Percentiles rank a stretch among this genome's conserved stretches.
Evolutionary conservation across 1,140 invertebrate genomes (phyloP).

Genomic region (Drosophila malerkotliana): DNA sequence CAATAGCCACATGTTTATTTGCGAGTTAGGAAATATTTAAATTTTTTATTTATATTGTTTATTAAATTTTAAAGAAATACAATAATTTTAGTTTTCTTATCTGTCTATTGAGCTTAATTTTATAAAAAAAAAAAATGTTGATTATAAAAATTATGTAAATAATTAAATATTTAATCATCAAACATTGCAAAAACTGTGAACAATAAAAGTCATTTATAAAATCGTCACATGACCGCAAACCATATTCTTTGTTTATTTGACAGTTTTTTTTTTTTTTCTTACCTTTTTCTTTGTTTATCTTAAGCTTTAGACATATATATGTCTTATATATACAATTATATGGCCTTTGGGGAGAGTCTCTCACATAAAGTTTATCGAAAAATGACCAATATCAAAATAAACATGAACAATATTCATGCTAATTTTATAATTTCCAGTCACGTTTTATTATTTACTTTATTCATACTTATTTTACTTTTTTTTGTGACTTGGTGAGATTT

Average conservation of each 20-base stretch:
- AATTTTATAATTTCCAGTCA: conserved; percentile 7
- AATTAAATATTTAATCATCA: background rate
- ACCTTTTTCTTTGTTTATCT: background rate
- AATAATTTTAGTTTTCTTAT: no score
- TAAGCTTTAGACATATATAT: background rate
- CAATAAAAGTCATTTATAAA: background rate
- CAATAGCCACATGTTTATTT: background rate
- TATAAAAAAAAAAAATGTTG: no score
- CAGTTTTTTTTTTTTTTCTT: background rate
- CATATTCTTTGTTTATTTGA: background rate
- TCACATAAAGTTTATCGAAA: background rate
- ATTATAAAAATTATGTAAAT: background rate
- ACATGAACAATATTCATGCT: background rate
- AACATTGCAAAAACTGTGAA: background rate
- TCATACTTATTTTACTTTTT: no score
- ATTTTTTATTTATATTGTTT: no score
- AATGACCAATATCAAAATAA: background rate
- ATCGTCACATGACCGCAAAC: no score
- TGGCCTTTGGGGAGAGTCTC: no score
- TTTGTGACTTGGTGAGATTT: no score
- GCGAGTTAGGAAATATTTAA: background rate
- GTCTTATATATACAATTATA: no score
- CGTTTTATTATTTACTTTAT: background rate
- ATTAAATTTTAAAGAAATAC: no score
- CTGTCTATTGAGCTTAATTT: no score